phyloP scores from a whole-genome alignment of 2,113 vertebrate species.

The Pelodiscus sinensis region DNA sequence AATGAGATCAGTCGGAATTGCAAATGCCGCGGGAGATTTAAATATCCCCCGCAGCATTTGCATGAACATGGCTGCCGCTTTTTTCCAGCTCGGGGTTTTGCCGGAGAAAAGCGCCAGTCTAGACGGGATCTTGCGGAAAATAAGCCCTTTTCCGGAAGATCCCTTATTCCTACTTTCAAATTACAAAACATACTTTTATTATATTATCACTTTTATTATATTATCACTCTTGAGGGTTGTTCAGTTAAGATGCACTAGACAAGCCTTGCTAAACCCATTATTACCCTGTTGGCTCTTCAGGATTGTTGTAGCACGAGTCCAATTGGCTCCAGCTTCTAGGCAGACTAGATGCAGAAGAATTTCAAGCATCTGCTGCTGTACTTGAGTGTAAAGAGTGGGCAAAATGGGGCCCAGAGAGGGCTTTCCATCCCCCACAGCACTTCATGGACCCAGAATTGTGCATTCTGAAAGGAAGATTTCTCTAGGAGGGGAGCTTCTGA shows the following conservation, averaged over 20 bases:
- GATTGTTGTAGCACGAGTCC: not conserved
- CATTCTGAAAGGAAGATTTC: not conserved
- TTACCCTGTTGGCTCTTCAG: not conserved
- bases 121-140: too few relatives aligned
- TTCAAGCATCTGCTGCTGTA: not conserved
- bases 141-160: too few relatives aligned
- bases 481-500: not conserved
- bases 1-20: too few relatives aligned
- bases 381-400: not conserved
- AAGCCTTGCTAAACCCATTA: not conserved
- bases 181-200: too few relatives aligned
- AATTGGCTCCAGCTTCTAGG: not conserved
- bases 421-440: not conserved
- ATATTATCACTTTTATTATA: not conserved
- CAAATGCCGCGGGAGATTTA: too few relatives aligned
- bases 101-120: too few relatives aligned
- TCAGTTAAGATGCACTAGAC: not conserved
- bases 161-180: too few relatives aligned
- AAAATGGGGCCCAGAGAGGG: not conserved
- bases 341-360: not conserved
- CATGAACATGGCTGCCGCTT: too few relatives aligned
- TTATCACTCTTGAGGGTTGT: not conserved
- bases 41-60: too few relatives aligned
- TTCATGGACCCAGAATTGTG: not conserved
- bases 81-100: too few relatives aligned